These are phyloP conservation scores for Xenops minutus DNA, from an alignment of 2,797 vertebrate genomes.

Conservation along the genomic window DNA sequence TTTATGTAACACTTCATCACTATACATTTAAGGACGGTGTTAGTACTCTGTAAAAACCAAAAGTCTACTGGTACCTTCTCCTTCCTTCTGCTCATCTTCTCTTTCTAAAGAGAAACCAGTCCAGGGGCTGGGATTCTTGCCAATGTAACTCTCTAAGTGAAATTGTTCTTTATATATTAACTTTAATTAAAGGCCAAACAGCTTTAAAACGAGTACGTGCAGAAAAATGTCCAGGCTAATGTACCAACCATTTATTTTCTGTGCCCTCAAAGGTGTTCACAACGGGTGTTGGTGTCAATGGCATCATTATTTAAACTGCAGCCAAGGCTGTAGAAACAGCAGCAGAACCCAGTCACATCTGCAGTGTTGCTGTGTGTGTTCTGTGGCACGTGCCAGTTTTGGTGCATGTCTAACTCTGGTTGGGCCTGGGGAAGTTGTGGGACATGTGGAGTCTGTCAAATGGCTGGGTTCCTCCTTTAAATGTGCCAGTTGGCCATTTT, in stretches of 20 bases:
- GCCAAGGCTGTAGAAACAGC: background rate
- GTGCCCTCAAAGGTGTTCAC: background rate
- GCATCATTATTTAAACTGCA: background rate
- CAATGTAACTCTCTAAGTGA: background rate
- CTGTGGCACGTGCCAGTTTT: background rate
- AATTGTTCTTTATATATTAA: background rate
- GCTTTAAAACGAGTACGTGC: background rate
- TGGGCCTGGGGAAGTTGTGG: background rate
- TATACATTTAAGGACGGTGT: background rate
- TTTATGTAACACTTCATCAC: slow-evolving; percentile 13
- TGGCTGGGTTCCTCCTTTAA: slow-evolving; percentile 25
- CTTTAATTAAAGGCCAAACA: background rate
- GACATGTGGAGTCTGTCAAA: background rate
- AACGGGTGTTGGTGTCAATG: background rate
- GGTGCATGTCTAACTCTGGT: background rate
- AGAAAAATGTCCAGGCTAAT: background rate
- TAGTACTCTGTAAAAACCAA: background rate
- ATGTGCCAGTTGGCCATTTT: slow-evolving; percentile 19
- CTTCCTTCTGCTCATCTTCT: background rate
- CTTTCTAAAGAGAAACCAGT: background rate
- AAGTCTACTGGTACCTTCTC: background rate
- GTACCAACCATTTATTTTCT: background rate
- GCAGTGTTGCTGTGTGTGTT: background rate
- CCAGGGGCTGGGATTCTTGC: background rate
- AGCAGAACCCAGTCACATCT: background rate